phyloP scores from a whole-genome alignment of 2,888 invertebrate genomes.

The Calephelis perditalis region DNA sequence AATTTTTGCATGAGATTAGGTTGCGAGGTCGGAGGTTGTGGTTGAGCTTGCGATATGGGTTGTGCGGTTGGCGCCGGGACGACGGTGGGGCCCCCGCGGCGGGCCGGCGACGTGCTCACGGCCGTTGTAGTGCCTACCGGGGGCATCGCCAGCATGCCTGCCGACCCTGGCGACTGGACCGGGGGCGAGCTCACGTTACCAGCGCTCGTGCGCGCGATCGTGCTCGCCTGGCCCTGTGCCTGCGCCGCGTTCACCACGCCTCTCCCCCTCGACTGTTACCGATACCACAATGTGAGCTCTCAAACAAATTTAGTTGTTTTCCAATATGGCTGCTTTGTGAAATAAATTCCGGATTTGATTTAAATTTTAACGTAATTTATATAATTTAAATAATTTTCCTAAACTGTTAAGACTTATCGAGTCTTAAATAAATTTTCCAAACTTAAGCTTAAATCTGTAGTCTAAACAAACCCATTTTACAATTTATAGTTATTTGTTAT shows the following conservation, averaged over 20 bases:
- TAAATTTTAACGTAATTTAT: too few species aligned
- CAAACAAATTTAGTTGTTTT: slow-evolving; percentile 3
- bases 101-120: slow-evolving; percentile 51
- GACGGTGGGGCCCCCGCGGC: slow-evolving; percentile 65
- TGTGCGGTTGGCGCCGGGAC: slow-evolving; percentile 69
- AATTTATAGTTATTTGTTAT: too few species aligned
- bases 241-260: slow-evolving; percentile 67
- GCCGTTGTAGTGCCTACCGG: slow-evolving; percentile 41
- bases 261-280: slow-evolving; percentile 73
- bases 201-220: slow-evolving; percentile 81
- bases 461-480: too few species aligned
- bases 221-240: slow-evolving; percentile 62
- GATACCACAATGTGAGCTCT: slow-evolving; percentile 2
- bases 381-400: too few species aligned
- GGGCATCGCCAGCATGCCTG: slow-evolving; percentile 34
- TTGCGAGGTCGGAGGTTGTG: slow-evolving; percentile 64
- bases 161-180: slow-evolving; percentile 49
- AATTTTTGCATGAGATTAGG: slow-evolving; percentile 94
- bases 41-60: slow-evolving; percentile 43
- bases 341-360: neutral
- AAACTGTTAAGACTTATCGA: too few species aligned
- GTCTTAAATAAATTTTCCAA: too few species aligned
- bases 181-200: slow-evolving; percentile 69
- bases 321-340: slow-evolving; percentile 1
- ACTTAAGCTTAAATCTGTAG: too few species aligned